Conservation (phyloP, 2,797 vertebrate species). For the Cottoperca gobio region DNA sequence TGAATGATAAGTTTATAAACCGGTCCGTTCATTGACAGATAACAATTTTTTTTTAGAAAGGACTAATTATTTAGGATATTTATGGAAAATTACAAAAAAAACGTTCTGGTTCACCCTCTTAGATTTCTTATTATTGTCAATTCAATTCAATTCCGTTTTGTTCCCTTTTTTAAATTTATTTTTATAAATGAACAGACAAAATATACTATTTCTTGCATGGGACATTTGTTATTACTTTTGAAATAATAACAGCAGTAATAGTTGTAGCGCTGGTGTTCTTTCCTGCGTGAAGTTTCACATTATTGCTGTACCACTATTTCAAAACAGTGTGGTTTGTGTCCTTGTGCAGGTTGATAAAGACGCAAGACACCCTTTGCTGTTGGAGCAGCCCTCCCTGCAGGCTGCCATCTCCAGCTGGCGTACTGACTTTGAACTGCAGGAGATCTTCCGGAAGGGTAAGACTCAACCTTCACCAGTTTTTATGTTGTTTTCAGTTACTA, state of each 20-base stretch:
- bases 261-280: background rate
- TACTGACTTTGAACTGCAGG: constrained; percentile 95
- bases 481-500: background rate
- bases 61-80: background rate
- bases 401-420: constrained; percentile 92
- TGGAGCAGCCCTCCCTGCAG: constrained; percentile 90
- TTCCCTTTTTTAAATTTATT: background rate
- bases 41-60: background rate
- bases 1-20: background rate
- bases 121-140: background rate
- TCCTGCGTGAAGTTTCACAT: background rate
- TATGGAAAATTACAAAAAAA: background rate
- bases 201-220: background rate
- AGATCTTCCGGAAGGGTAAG: constrained; percentile 97
- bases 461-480: background rate
- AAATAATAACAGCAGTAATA: background rate
- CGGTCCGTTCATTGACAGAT: background rate
- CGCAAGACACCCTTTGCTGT: constrained; percentile 88
- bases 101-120: background rate
- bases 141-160: background rate
- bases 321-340: constrained; percentile 43
- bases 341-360: constrained; percentile 92
- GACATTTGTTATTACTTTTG: background rate
- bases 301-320: background rate
- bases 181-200: background rate